Evolutionary conservation across 1,140 invertebrate species (phyloP).

Genomic region (Lucilia cuprina): DNA sequence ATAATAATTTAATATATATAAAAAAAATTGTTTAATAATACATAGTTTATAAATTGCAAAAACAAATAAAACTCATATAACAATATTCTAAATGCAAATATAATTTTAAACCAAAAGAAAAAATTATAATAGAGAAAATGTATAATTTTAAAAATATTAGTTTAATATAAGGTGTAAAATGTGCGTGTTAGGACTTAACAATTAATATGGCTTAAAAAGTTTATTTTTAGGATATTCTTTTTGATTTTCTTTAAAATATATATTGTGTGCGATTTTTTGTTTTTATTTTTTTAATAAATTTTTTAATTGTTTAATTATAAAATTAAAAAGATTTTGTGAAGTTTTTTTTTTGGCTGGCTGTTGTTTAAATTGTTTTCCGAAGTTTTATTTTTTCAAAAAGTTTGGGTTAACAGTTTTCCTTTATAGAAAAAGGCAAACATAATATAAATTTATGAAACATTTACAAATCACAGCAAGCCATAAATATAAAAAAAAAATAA

Average conservation of each 20-base stretch:
- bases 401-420: neutral
- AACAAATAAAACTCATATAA: conserved; percentile 9
- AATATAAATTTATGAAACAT: conserved; percentile 7
- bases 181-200: conserved; percentile 17
- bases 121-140: no score
- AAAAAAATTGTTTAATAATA: neutral
- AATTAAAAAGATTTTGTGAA: no score
- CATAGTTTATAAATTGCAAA: conserved; percentile 1
- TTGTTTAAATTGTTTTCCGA: neutral
- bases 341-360: neutral
- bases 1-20: no score
- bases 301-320: neutral
- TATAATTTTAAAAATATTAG: no score
- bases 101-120: conserved; percentile 4
- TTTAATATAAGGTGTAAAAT: no score
- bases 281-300: neutral
- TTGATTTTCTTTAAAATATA: neutral
- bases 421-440: neutral
- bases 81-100: conserved; percentile 26
- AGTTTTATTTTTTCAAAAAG: neutral
- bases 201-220: conserved; percentile 19
- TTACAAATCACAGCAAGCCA: conserved; percentile 42
- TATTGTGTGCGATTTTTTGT: neutral
- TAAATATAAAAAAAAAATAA: neutral
- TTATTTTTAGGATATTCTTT: neutral